Evolutionary conservation across 2,113 vertebrate species (phyloP).

Genomic region (Noturus placidus): DNA sequence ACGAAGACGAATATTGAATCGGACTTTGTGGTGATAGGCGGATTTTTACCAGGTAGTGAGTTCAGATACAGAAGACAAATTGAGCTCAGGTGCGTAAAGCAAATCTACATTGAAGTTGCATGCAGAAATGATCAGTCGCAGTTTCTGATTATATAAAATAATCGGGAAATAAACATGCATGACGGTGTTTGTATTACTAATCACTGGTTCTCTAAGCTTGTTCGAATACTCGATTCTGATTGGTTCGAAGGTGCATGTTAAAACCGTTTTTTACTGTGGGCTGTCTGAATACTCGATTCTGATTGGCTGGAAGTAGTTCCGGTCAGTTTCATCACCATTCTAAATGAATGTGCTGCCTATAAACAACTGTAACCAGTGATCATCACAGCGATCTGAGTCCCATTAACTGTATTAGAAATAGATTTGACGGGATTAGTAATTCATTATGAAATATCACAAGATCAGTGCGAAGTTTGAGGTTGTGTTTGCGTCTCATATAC

Average conservation of each 20-base stretch:
- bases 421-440: not conserved
- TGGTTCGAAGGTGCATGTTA: too few species aligned
- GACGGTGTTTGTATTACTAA: not conserved
- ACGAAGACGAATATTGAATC: not conserved
- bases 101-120: not conserved
- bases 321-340: too few species aligned
- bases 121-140: not conserved
- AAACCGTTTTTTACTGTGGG: too few species aligned
- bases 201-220: not conserved
- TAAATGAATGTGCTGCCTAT: too few species aligned
- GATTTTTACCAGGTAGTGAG: not conserved
- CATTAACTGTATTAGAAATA: not conserved
- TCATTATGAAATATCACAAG: not conserved
- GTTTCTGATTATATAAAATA: not conserved
- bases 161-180: not conserved
- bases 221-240: too few species aligned
- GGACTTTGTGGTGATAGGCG: not conserved
- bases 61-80: not conserved
- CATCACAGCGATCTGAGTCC: not conserved
- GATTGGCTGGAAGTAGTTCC: too few species aligned
- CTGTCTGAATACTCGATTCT: too few species aligned
- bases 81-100: too few species aligned
- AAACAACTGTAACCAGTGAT: not conserved
- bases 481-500: not conserved
- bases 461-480: not conserved